Conservation (phyloP, 2,113 vertebrate genomes). For the Vombatus ursinus region DNA sequence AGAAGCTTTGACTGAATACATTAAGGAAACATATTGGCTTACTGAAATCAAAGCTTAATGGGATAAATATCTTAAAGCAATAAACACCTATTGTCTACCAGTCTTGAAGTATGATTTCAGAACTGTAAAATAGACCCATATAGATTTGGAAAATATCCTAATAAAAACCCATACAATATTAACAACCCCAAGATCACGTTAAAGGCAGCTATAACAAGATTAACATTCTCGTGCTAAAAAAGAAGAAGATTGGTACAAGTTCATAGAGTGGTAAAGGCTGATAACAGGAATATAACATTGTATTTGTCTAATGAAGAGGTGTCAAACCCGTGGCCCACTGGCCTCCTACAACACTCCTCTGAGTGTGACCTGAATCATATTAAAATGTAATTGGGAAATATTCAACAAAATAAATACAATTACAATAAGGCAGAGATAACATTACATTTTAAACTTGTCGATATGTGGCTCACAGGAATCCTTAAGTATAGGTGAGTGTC, state of each 20-base stretch:
- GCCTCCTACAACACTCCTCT: not conserved
- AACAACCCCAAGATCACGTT: not conserved
- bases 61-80: not conserved
- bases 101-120: not conserved
- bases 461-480: too few species aligned
- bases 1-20: not conserved
- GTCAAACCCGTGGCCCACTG: not conserved
- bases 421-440: not conserved
- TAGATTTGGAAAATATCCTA: not conserved
- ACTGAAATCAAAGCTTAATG: not conserved
- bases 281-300: not conserved
- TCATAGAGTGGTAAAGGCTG: not conserved
- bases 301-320: not conserved
- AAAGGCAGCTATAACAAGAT: not conserved
- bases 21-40: not conserved
- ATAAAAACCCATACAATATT: not conserved
- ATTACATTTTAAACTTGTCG: not conserved
- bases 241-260: not conserved
- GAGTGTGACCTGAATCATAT: not conserved
- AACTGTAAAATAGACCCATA: not conserved
- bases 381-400: not conserved
- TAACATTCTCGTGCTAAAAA: not conserved
- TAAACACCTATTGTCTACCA: not conserved
- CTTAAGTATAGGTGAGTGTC: not conserved
- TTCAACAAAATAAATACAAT: not conserved